Base-by-base conservation (phyloP, 2,888 invertebrate species). In the Drosophila suboccidentalis region DNA sequence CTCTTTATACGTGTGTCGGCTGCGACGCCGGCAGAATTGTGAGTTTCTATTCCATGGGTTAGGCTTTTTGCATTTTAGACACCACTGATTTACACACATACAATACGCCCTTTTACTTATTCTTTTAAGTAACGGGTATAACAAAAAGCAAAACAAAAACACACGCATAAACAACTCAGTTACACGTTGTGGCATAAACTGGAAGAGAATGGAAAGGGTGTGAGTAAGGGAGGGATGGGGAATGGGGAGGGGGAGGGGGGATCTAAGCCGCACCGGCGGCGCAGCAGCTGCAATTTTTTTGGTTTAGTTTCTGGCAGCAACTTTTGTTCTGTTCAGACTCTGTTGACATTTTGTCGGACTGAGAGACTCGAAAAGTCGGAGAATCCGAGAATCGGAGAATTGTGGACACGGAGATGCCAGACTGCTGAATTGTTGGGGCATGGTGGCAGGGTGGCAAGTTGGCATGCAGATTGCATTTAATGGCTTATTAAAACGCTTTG, bases 111-210 rank as follows among this genome's bases (percentile, higher is more conserved):
- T 22, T 22, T 22, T 4, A 22, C 22, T 22, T 22, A 22, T 3
- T 22, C n/a, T 22, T 4, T 22, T 0, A 22, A 22, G 22, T 13
- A 36, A 36, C 13, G 1, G 13, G 34, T 36, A 36, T 13, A 13
- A 64, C 22, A n/a, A 36, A 51, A 68, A 57, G 38, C 53, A 49
- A 46, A 75, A 55, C 59, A 71, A 78, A 66, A 71, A 59, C 69
- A 77, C 82, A 64, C 71, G 78, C 89, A 84, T 84, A 84, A 89
- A 85, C 87, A 85, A 89, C 85, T 89, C 87, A 87, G 89, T 79
- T 73, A 77, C 84, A 84, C 65, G 73, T 87, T 87, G 78, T 53
- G 73, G 70, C 67, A 53, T 26, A 26, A 26, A 26, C 26, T 4
- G 3, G 41, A 11, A 5, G 11, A 10, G n/a, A n/a, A n/a, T n/a